Percentiles rank a stretch among this genome's conserved stretches.
Conservation (phyloP, 2,797 vertebrate genomes). For the Sebastolobus alascanus region DNA sequence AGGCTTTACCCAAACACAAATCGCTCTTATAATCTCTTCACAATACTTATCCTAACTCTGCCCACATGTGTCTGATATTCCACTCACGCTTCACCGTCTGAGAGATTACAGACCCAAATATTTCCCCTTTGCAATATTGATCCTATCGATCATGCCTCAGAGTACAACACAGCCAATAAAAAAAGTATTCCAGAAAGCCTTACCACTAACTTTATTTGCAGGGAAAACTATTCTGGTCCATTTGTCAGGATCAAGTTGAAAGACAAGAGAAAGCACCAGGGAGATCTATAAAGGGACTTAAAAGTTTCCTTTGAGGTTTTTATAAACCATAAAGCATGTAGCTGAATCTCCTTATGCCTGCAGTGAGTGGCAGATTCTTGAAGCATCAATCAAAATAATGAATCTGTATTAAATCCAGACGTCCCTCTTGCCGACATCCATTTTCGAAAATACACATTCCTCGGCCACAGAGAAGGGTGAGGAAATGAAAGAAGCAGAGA, state of each 20-base stretch:
- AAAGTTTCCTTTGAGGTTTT: slow-evolving; percentile 71
- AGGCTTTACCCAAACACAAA: slow-evolving; percentile 35
- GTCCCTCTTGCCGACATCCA: slow-evolving; percentile 50
- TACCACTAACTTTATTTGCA: slow-evolving; percentile 56
- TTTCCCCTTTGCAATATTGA: slow-evolving; percentile 66
- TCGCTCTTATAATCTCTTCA: slow-evolving; percentile 37
- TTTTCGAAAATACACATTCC: slow-evolving; percentile 57
- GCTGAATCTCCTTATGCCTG: slow-evolving; percentile 60
- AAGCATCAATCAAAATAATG: slow-evolving; percentile 77
- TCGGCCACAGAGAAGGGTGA: not conserved
- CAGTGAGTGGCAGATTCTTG: slow-evolving; percentile 63
- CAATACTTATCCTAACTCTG: slow-evolving; percentile 33
- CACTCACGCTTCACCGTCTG: slow-evolving; percentile 39
- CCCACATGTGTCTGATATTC: slow-evolving; percentile 49
- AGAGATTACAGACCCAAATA: slow-evolving; percentile 62
- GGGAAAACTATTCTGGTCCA: slow-evolving; percentile 60
- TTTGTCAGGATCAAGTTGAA: slow-evolving; percentile 73
- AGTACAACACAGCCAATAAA: slow-evolving; percentile 49
- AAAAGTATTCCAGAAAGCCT: slow-evolving; percentile 54
- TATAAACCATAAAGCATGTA: slow-evolving; percentile 69
- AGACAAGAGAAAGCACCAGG: slow-evolving; percentile 61
- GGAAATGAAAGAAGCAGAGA: not conserved
- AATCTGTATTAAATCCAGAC: slow-evolving; percentile 69
- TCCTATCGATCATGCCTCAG: slow-evolving; percentile 56
- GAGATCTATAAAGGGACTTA: slow-evolving; percentile 66